Evolutionary conservation across 2,888 invertebrate genomes (phyloP), one percentile per base, ranked within the genome.

Genomic region (Falcaria lacertinaria): DNA sequence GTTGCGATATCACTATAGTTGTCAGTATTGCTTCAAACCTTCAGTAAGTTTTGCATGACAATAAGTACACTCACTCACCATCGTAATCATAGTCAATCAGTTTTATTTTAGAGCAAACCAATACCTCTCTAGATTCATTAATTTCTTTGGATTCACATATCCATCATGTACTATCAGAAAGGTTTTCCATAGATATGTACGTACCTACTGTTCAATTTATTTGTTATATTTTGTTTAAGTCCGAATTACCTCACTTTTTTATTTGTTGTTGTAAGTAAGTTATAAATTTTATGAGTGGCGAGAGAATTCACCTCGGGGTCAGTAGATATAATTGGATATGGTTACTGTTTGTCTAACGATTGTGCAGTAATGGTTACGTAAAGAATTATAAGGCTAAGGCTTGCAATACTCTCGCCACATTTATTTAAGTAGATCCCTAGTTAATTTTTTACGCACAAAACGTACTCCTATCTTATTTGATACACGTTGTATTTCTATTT

Each of bases 401-500:
- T 28, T 28, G 28, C 28, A 28, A 28, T 28, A 11, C 28, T 28
- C 28, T 28, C 28, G 28, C 11, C 28, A 28, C 3, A 11, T 28
- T 5, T 28, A 28, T 11, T 11, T 28, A 11, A 11, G 28, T 25
- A 28, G 7, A 28, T 28, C 5, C 22, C 5, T 22, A 28, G 28
- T 11, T 28, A 28, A 39, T 41, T 41, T 43, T 28, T 28, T 11
- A 28, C 28, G 28, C 28, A 28, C 28, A 28, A 28, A 15, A 25
- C 39, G 39, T 39, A 39, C 15, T 37, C 34, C 16, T 35, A 38
- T 19, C 11, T 28, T 34, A 32, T 28, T 22, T 41, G 41, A 43
- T 41, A 47, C 43, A 41, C 38, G 46, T 43, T 43, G 34, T 28
- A 28, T 22, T 32, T 37, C 41, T 37, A 14, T 45, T 33, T 42